Evolutionary conservation across 2,113 vertebrate genomes (phyloP).

Genomic region (Varanus komodoensis): DNA sequence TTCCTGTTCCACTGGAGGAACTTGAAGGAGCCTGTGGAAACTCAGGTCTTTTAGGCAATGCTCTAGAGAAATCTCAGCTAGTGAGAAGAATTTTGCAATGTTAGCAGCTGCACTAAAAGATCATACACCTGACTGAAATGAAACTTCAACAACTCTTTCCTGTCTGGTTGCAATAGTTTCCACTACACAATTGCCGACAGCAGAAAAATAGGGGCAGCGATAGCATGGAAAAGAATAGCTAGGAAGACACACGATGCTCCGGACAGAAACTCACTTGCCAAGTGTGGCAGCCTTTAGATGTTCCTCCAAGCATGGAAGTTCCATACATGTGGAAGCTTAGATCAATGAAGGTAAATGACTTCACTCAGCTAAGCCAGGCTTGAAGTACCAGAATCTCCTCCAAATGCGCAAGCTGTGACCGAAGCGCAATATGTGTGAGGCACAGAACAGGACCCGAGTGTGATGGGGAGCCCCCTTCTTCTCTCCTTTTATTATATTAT

Average conservation of each 20-base stretch:
- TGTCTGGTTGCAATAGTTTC: not conserved
- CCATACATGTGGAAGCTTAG: no score
- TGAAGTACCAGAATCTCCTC: not conserved
- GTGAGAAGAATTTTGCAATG: not conserved
- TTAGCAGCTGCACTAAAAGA: not conserved
- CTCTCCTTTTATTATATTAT: not conserved
- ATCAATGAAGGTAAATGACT: no score
- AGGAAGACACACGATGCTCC: not conserved
- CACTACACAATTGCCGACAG: not conserved
- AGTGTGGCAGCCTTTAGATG: not conserved
- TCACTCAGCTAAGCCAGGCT: not conserved
- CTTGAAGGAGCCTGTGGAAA: not conserved
- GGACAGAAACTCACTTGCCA: not conserved
- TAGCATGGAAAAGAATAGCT: not conserved
- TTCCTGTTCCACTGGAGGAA: not conserved
- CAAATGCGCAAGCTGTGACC: not conserved
- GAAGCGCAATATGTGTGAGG: no score
- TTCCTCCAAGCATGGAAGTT: not conserved
- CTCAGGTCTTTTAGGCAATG: not conserved
- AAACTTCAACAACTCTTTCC: not conserved
- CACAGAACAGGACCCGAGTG: not conserved
- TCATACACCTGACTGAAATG: not conserved
- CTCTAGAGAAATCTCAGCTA: not conserved
- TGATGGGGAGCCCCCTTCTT: not conserved
- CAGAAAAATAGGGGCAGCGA: not conserved